Percentiles rank a stretch among this genome's conserved stretches.
Conservation (phyloP, 2,797 vertebrate genomes). For the Pteronotus mesoamericanus region DNA sequence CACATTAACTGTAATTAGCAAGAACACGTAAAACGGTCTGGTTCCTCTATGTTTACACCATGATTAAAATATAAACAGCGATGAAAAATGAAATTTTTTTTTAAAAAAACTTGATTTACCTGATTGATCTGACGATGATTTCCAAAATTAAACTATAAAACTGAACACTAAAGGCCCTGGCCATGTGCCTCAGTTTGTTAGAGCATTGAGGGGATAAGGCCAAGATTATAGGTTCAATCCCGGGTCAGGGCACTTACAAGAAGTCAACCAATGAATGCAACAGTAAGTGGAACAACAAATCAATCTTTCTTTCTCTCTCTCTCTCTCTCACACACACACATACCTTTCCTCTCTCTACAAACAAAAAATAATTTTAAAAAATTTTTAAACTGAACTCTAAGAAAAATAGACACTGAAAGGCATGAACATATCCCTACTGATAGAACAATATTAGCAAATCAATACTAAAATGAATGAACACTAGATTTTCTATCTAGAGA, state of each 20-base stretch:
- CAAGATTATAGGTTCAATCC: neutral
- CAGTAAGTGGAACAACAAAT: neutral
- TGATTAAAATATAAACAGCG: neutral
- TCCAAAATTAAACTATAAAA: slow-evolving; percentile 30
- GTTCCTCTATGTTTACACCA: neutral
- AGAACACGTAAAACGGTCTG: neutral
- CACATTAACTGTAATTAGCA: neutral
- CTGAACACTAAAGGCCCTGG: neutral
- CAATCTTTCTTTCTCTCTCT: neutral
- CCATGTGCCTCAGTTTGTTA: neutral
- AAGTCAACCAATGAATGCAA: neutral
- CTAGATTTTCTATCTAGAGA: neutral
- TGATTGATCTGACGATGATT: neutral
- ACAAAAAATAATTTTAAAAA: neutral
- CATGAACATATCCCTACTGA: neutral
- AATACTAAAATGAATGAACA: neutral
- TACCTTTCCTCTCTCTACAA: neutral
- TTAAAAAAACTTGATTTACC: neutral
- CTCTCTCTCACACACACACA: neutral
- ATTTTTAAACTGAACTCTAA: neutral
- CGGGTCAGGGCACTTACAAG: neutral
- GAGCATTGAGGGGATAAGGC: neutral
- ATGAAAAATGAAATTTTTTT: neutral
- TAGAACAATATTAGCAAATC: neutral
- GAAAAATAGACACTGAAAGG: neutral